Evolutionary conservation across 1,140 invertebrate genomes (phyloP), one percentile per base, ranked within the genome.

Genomic region (Linepithema humile): DNA sequence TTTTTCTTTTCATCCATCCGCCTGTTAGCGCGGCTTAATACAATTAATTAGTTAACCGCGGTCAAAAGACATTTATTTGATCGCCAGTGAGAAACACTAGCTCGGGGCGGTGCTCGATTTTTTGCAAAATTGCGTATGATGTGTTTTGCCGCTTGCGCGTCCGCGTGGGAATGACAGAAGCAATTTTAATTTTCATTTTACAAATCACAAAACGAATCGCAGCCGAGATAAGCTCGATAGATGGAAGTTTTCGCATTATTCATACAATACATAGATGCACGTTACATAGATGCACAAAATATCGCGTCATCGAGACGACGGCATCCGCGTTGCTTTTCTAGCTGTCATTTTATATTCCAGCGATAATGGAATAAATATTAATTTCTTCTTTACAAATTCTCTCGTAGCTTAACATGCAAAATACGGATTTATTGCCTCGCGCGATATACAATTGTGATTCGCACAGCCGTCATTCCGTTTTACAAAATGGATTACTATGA

Each of bases 151-250:
- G 15, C 64, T 2, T 1, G 7, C 15, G 17, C 12, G 48, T 72
- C 29, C 26, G 35, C 23, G 62, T 10, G 10, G 12, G 9, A 7
- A 53, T 12, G 38, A 38, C 32, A 12, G 4, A 26, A 26, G 23
- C 12, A 40, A 80, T 80, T 65, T 53, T 26, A 29, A 43, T 55
- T 69, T 12, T 23, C 48, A 78, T 70, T 69, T 69, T 26, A 40
- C 9, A 20, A 73, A 60, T 72, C 53, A 43, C 23, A 38, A 10
- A 35, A 17, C 12, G n/a, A 23, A 59, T 55, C 12, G 32, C 60
- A 72, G 29, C 12, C n/a, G 32, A 17, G 17, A 17, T 29, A 7
- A n/a, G 2, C 57, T 62, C n/a, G 32, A 73, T 35, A 50, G 20
- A 12, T 15, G 20, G 40, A 65, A 35, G 43, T 7, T 48, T 48